These are phyloP conservation scores for Balanococcus diminutus DNA, from an alignment of 2,888 invertebrate genomes.

Conservation along the genomic window DNA sequence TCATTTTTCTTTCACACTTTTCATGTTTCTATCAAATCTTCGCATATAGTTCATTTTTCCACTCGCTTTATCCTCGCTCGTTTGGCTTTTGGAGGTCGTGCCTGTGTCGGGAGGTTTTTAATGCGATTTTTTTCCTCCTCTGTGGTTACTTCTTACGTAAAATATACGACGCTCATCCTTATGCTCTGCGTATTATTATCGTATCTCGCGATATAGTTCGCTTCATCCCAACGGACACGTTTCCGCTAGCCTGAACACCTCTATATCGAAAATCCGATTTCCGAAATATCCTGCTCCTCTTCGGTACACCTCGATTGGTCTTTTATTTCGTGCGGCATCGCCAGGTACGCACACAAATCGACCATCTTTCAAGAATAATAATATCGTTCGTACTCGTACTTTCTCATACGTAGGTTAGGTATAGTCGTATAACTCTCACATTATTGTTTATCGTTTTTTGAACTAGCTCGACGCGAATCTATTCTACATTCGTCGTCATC, in stretches of 20 bases:
- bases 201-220: not conserved
- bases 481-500: not conserved
- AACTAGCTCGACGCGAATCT: not conserved
- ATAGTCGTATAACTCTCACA: not conserved
- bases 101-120: not conserved
- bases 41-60: slow-evolving; percentile 8
- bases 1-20: slow-evolving; percentile 43
- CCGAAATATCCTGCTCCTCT: not conserved
- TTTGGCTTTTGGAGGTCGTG: not conserved
- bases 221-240: slow-evolving; percentile 20
- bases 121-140: slow-evolving; percentile 15
- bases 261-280: slow-evolving; percentile 19
- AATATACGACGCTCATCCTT: too few relatives aligned
- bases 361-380: not conserved
- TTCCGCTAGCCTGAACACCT: not conserved
- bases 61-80: not conserved
- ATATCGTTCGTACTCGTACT: not conserved
- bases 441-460: slow-evolving; percentile 27
- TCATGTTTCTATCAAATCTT: slow-evolving; percentile 17
- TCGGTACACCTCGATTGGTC: too few relatives aligned
- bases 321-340: not conserved
- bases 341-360: not conserved
- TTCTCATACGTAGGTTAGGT: not conserved
- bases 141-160: too few relatives aligned
- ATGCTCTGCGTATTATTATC: not conserved